Evolutionary conservation across 2,888 invertebrate genomes (phyloP), one percentile per base, ranked within the genome.

Genomic region (Acleris emargana): DNA sequence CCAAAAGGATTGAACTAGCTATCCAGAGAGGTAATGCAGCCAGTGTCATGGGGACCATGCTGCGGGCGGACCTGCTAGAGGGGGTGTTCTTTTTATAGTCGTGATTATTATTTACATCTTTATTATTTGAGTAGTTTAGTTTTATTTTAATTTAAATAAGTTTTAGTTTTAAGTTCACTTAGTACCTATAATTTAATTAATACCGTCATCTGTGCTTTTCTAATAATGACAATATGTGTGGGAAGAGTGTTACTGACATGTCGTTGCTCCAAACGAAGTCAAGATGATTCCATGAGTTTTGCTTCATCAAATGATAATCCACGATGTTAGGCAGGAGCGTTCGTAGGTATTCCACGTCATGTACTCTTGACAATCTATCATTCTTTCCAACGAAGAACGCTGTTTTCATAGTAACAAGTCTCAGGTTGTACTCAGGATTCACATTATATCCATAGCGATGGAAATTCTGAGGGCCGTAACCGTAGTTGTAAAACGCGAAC

Each of bases 301-400:
- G 67, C 5, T 75, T 68, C 59, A 83, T 66, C 1, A 80, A 58
- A 3, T 69, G 67, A 52, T 76, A 81, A 2, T 76, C 68, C 1
- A 77, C 72, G 1, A 81, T 77, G 68, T 82, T 83, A 1, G 80
- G 77, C 11, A 85, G 67, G 3, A 53, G 57, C 16, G 68, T 64
- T n/a, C 71, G 69, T 11, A 79, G 43, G 18, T 43, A 62, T 64
- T 62, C 67, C 32, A 68, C 68, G 54, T 69, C 69, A 18, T 49
- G 42, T 9, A 62, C 45, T 43, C 25, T 45, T 0, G 94, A 87
- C n/a, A 94, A 71, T 76, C 86, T 89, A 70, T 95, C 95, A 50
- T 93, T 91, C 1, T 77, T 81, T 5, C 93, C 93, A 64, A 86
- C 92, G 66, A 93, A 87, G 13, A 94, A 69, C 5, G 78, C 81